Conservation (phyloP, 2,888 invertebrate genomes). For the Odontocolon sp. region DNA sequence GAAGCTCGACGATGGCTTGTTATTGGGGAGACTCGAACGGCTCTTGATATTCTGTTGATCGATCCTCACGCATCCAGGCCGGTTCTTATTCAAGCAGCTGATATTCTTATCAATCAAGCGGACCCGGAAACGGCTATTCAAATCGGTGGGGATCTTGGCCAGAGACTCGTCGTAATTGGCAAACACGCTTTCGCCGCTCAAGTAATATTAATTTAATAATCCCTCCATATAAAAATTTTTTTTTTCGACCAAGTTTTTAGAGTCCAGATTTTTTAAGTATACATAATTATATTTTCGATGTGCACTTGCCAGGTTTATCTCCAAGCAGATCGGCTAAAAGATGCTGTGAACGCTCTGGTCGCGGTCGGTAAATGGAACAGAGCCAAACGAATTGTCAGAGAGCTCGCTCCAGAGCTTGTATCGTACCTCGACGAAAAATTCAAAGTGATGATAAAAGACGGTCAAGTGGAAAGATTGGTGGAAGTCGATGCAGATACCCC, state of each 20-base stretch:
- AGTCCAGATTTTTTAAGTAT: too few species aligned
- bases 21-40: constrained; percentile 77
- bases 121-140: constrained; percentile 87
- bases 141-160: constrained; percentile 84
- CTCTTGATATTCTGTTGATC: constrained; percentile 75
- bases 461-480: constrained; percentile 87
- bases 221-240: too few species aligned
- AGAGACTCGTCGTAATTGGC: constrained; percentile 82
- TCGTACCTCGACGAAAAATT: constrained; percentile 90
- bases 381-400: constrained; percentile 91
- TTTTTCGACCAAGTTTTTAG: too few species aligned
- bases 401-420: constrained; percentile 89
- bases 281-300: too few species aligned
- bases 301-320: constrained; percentile 88
- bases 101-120: constrained; percentile 91
- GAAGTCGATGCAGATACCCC: constrained; percentile 93
- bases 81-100: constrained; percentile 89
- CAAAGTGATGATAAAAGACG: constrained; percentile 88
- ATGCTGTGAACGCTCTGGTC: constrained; percentile 92
- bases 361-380: constrained; percentile 91
- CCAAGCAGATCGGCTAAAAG: constrained; percentile 89
- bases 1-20: constrained; percentile 77
- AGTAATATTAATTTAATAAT: constrained; percentile 63
- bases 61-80: constrained; percentile 71
- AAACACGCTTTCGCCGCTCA: constrained; percentile 85